Evolutionary conservation across 1,140 invertebrate genomes (phyloP), one percentile per base, ranked within the genome.

Genomic region (Cyrtorhinus lividipennis): DNA sequence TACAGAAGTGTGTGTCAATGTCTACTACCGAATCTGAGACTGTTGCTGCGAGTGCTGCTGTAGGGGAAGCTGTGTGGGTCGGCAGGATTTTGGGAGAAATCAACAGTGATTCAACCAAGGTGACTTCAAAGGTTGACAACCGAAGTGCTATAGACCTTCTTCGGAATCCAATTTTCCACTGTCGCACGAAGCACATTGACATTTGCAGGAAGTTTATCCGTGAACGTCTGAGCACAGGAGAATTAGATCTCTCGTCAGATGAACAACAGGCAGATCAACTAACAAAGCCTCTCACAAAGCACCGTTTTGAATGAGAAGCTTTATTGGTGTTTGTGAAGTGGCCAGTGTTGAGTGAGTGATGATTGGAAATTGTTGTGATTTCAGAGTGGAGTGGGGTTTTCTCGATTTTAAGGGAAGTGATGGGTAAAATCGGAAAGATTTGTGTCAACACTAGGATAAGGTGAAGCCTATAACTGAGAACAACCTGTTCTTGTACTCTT

Each of bases 1-100:
- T 46, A 24, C 73, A 75, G 68, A 48, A 38, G 1, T 70, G 8
- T 10, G 67, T 70, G 0, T 63, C 65, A 13, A 13, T 67, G 13
- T 69, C 67, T 57, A 72, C 72, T 10, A 73, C 69, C 18, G 74
- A 79, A 70, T 72, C 76, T 13, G 75, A 79, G 66, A 70, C 76
- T 61, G 69, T 77, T 1, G 73, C 74, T 23, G 70, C 73, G 10
- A 72, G 69, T 61, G 69, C 74, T 66, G 73, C 66, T 57, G 67
- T 72, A 10, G 24, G 72, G 30, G 64, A 65, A 59, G 20, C 44
- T 23, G 30, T 65, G 1, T 65, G 64, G 64, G 15, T 65, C 1
- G 22, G 12, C 2, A 53, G 61, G n/a, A 5, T 65, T 24, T 44
- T 65, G 1, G n/a, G 20, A 61, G 20, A 61, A 1, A 13, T 60